Evolutionary conservation across 2,113 vertebrate genomes (phyloP).

Genomic region (Pycnonotus jocosus): DNA sequence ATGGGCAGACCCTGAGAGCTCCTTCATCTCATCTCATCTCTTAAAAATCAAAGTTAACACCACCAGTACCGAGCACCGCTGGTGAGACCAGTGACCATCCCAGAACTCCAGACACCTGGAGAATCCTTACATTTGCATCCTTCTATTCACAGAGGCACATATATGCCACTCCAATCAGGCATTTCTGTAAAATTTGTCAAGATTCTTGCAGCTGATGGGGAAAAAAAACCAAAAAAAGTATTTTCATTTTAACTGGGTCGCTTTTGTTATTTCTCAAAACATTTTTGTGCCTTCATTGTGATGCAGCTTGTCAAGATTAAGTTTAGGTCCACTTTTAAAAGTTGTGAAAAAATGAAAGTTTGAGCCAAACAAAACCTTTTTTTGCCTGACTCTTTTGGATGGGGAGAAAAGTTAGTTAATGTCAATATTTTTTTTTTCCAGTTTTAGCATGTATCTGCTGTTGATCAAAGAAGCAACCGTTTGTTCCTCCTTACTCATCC

Average conservation of each 20-base stretch:
- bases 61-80: neutral
- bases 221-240: neutral
- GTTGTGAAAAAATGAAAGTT: neutral
- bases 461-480: neutral
- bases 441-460: neutral
- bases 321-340: neutral
- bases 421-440: neutral
- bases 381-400: neutral
- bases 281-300: neutral
- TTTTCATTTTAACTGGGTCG: neutral
- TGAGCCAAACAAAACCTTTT: neutral
- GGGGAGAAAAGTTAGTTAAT: neutral
- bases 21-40: neutral
- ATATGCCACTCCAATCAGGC: neutral
- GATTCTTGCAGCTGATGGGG: neutral
- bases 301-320: neutral
- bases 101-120: neutral
- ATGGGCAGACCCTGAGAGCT: constrained; percentile 20
- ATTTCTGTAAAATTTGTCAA: neutral
- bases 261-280: neutral
- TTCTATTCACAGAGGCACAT: neutral
- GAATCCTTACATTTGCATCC: neutral
- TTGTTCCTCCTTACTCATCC: neutral
- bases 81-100: neutral
- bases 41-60: neutral